Base-by-base conservation (phyloP, 2,888 invertebrate genomes). In the Zhuqinia jingwanae region DNA sequence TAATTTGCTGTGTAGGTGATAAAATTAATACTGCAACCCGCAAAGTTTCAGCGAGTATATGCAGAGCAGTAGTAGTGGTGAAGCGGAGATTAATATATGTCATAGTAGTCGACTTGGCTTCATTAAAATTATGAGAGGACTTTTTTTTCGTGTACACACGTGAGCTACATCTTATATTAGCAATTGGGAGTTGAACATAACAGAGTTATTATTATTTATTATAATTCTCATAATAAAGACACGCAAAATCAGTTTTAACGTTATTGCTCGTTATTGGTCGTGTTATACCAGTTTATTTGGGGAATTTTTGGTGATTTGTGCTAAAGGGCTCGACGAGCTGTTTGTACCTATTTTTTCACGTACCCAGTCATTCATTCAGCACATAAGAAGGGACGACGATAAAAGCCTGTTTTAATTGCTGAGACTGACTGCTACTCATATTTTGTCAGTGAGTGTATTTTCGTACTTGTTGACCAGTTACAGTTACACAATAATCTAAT, bases 401-500 rank as follows among this genome's bases (percentile, higher is more conserved):
- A 27, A 47, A n/a, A 22, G 30, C 63, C n/a, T 8, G 50, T 36
- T 22, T n/a, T 78, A 5, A 42, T 58, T 78, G 45, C 78, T 50
- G 53, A 47, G 8, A 25, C 6, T 36, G n/a, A 50, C 13, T 56
- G 30, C 17, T 17, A 27, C 53, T 36, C 17, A 65, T 17, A 42
- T n/a, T n/a, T n/a, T n/a, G n/a, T 50, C 65, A 53, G 22, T 15
- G n/a, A 47, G 8, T 63, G 42, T 30, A 25, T 25, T 10, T 42
- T 11, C 20, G 30, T 56, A 13, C 73, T 63, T 76, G 60, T 53
- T 63, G 63, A 68, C 56, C 84, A 84, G 70, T 68, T 50, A 65
- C 53, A 68, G 30, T 65, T 77, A 77, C 77, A 77, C 77, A 77
- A 84, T 84, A 77, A 78, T 84, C 84, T 45, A 84, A 47, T 68